These are phyloP conservation scores for Nyctibius grandis DNA, from an alignment of 2,797 vertebrate genomes.

Conservation along the genomic window DNA sequence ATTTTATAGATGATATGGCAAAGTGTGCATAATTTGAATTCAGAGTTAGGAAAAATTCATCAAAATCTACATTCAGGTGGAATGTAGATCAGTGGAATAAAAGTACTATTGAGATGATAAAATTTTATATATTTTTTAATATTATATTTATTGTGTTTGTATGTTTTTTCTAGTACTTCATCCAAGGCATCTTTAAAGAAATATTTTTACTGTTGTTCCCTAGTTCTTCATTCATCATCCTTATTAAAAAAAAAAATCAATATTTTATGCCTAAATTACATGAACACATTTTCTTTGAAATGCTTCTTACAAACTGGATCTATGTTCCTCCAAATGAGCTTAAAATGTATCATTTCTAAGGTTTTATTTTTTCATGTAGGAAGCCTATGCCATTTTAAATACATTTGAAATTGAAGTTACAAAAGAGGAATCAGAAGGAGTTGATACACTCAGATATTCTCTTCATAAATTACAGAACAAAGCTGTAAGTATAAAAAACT, in stretches of 20 bases:
- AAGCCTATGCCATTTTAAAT: slow-evolving; percentile 79
- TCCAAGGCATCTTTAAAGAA: background rate
- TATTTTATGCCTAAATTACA: background rate
- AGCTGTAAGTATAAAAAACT: slow-evolving; percentile 75
- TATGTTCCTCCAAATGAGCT: background rate
- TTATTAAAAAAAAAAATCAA: background rate
- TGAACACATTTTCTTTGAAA: background rate
- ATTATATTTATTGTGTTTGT: background rate
- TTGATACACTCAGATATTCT: slow-evolving; percentile 74
- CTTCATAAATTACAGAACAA: slow-evolving; percentile 77
- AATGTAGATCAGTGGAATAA: background rate
- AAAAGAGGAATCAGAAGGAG: slow-evolving; percentile 78
- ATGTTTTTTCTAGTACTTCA: background rate
- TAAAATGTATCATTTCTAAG: background rate
- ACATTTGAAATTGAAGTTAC: slow-evolving; percentile 76
- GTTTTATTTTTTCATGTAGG: slow-evolving; percentile 61
- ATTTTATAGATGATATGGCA: background rate
- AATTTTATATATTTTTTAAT: background rate
- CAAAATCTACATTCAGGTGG: background rate
- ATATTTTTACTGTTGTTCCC: background rate
- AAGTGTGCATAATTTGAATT: background rate
- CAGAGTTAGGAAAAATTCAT: background rate
- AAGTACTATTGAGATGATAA: background rate
- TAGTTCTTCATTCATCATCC: background rate
- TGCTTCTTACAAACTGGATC: background rate